Base-by-base conservation (phyloP, 2,888 invertebrate genomes). In the Biston stratarius region DNA sequence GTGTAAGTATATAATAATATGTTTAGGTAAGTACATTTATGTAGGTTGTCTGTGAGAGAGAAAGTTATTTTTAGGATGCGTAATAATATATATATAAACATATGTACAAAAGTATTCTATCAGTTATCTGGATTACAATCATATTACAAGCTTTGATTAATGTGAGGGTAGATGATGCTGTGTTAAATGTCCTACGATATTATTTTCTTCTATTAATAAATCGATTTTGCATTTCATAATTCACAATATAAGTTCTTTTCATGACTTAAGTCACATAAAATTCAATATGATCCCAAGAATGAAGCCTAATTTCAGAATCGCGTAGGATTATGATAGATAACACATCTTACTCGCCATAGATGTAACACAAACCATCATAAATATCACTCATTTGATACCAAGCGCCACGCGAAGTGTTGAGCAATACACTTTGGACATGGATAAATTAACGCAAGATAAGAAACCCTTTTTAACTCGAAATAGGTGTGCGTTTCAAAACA, bases 241-340 rank as follows among this genome's bases (percentile, higher is more conserved):
- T 70, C 59, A 67, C 64, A 70, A 61, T 64, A 67, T 24, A 42
- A 64, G 52, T 56, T 64, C 64, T 61, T 58, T 67, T 67, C 63
- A 66, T 63, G 58, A 24, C 52, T 55, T 33, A 60, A 62, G n/a
- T 6, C 9, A 33, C 36, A 36, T 36, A 36, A 36, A 36, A 6
- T 36, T 48, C 33, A 15, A 7, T 15, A 42, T 5, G 24, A 48
- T 53, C 14, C 52, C 34, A 15, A 24, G 14, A 44, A 51, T 15
- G 44, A 14, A 56, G 14, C 10, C 49, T 56, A 56, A 60, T 65
- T 56, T 55, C 44, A 60, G 61, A 61, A 57, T 52, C 6, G 61
- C 57, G 66, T 66, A 15, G 66, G 61, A 52, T 49, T 49, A 61
- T 61, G 61, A 66, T 61, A 33, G 44, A 63, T 67, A 49, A 55